phyloP scores from a whole-genome alignment of 2,888 invertebrate species.

The Conistra vaccinii region DNA sequence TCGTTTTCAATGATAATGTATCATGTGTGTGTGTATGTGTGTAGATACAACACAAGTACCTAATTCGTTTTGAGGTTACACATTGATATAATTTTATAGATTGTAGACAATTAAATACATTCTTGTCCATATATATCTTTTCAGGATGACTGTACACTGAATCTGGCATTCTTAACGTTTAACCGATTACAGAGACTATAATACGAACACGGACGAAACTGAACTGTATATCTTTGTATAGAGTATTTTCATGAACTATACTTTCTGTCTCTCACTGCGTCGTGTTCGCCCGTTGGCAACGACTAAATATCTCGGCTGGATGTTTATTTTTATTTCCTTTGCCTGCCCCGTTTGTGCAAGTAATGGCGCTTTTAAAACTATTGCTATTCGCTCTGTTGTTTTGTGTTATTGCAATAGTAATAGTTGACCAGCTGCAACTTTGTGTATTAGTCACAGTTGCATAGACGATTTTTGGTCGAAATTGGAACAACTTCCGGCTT shows the following conservation, averaged over 20 bases:
- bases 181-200: not conserved
- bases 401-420: constrained; percentile 48
- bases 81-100: not conserved
- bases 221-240: not conserved
- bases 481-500: not conserved
- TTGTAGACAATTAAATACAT: not conserved
- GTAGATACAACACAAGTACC: not conserved
- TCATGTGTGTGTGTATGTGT: no score
- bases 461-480: not conserved
- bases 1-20: not conserved
- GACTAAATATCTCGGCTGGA: constrained; percentile 59
- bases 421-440: constrained; percentile 52
- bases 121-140: not conserved
- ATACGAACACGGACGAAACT: not conserved
- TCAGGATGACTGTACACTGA: not conserved
- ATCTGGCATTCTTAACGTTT: not conserved
- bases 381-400: constrained; percentile 60
- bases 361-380: constrained; percentile 65
- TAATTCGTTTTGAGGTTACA: no score
- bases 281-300: constrained; percentile 40
- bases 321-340: constrained; percentile 65
- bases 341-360: constrained; percentile 61
- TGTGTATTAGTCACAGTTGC: constrained; percentile 14
- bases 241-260: constrained; percentile 11
- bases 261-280: constrained; percentile 27